phyloP scores from a whole-genome alignment of 30 jellyfish, hydroid and myxozoan species.

The Cassiopea andromeda region DNA sequence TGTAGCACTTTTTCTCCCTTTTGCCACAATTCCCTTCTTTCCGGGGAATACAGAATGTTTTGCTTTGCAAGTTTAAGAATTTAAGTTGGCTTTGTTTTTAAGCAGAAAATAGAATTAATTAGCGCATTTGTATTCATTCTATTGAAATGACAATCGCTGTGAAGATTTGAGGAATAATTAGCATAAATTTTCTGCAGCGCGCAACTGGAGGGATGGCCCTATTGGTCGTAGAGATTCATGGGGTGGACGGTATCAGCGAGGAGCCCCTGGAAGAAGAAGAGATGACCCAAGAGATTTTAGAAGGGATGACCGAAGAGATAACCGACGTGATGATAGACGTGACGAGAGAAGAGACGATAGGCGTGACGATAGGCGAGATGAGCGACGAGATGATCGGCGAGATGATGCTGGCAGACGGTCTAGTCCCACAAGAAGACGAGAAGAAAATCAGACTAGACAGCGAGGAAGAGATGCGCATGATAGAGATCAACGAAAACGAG shows the following conservation, averaged over 20 bases:
- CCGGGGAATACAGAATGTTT: no score
- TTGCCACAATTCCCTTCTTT: no score
- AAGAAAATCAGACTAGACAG: constrained; percentile 22
- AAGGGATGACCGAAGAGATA: constrained; percentile 20
- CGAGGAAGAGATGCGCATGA: constrained; percentile 6
- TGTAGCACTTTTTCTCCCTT: no score
- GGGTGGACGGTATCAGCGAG: constrained; percentile 29
- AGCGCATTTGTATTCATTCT: no score
- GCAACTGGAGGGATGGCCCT: constrained; percentile 47
- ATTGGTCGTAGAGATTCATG: constrained; percentile 11
- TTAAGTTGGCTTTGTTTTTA: no score
- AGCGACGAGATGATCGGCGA: constrained; percentile 19
- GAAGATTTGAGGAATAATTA: not conserved
- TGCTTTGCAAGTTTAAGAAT: no score
- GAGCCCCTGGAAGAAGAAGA: constrained; percentile 30
- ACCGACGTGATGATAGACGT: constrained; percentile 24
- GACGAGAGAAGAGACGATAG: constrained; percentile 11
- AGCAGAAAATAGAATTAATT: no score
- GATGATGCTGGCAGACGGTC: constrained; percentile 35
- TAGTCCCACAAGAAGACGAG: constrained; percentile 64
- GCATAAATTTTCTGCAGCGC: not conserved
- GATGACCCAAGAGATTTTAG: constrained; percentile 42
- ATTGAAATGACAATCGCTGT: no score
- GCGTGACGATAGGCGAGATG: constrained; percentile 34
- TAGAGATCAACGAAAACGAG: constrained; percentile 16